phyloP scores from a whole-genome alignment of 2,113 vertebrate species.

The Mobula hypostoma region DNA sequence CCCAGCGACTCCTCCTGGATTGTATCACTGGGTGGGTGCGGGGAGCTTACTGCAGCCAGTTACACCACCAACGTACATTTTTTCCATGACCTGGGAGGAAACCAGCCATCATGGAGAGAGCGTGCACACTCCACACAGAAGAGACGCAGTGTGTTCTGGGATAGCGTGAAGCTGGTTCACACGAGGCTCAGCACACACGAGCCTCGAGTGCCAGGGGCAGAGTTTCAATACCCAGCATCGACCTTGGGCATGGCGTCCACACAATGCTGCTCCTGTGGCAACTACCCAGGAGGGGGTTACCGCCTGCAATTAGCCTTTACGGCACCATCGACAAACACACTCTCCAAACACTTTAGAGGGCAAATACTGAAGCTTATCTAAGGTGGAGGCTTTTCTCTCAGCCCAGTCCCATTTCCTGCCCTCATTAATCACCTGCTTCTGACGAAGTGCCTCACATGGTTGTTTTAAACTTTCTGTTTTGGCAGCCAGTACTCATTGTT shows the following conservation, averaged over 20 bases:
- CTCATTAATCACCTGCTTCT: background rate
- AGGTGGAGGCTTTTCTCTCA: background rate
- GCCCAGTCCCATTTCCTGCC: slow-evolving; percentile 16
- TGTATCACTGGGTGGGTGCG: too few species aligned
- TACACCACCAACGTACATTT: too few species aligned
- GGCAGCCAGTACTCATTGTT: background rate
- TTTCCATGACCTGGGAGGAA: too few species aligned
- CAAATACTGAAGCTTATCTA: background rate
- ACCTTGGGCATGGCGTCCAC: background rate
- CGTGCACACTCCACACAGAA: too few species aligned
- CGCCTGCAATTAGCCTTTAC: background rate
- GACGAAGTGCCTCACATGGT: background rate
- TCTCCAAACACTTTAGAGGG: background rate
- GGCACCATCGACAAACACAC: background rate
- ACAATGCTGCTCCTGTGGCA: background rate
- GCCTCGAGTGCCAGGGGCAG: background rate
- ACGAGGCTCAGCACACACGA: background rate
- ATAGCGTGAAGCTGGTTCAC: too few species aligned
- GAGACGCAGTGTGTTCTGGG: too few species aligned
- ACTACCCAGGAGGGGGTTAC: background rate
- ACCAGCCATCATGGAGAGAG: too few species aligned
- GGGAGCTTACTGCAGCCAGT: too few species aligned
- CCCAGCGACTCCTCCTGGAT: too few species aligned
- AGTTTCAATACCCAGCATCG: background rate
- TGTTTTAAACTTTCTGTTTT: background rate